These are phyloP conservation scores for Pristiophorus japonicus DNA, from an alignment of 2,113 vertebrate species.

Conservation along the genomic window DNA sequence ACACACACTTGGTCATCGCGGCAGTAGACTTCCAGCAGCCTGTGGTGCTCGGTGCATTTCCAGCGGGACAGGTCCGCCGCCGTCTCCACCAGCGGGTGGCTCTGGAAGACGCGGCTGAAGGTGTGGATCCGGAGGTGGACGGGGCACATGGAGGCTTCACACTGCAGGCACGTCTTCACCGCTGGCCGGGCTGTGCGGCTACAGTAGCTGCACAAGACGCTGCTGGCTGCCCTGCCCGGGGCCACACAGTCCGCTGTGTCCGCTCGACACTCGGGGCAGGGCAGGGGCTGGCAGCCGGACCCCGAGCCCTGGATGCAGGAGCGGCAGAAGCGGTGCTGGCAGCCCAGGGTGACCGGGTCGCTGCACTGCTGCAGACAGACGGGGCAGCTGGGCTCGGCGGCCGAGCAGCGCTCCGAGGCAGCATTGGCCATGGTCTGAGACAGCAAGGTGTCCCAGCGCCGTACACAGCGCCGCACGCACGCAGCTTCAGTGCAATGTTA, in stretches of 20 bases:
- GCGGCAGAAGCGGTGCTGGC: conserved; percentile 35
- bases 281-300: not conserved
- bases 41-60: conserved; percentile 64
- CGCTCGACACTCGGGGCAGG: conserved; percentile 44
- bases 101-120: conserved; percentile 59
- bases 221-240: not conserved
- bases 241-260: too few species aligned
- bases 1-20: conserved; percentile 57
- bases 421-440: conserved; percentile 34
- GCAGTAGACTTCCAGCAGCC: conserved; percentile 68
- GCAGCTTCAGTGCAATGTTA: not conserved
- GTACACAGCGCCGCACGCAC: too few species aligned
- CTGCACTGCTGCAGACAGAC: conserved; percentile 15
- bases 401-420: not conserved
- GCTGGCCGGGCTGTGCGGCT: conserved; percentile 48
- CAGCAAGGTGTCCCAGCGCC: too few species aligned
- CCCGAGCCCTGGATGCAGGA: not conserved
- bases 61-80: conserved; percentile 56
- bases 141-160: conserved; percentile 66
- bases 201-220: conserved; percentile 61
- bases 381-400: conserved; percentile 18
- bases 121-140: conserved; percentile 62
- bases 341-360: conserved; percentile 27
- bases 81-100: conserved; percentile 61
- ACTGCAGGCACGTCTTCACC: conserved; percentile 67